These are phyloP conservation scores for Galaxias olidus DNA, from an alignment of 2,797 vertebrate genomes.

Conservation along the genomic window DNA sequence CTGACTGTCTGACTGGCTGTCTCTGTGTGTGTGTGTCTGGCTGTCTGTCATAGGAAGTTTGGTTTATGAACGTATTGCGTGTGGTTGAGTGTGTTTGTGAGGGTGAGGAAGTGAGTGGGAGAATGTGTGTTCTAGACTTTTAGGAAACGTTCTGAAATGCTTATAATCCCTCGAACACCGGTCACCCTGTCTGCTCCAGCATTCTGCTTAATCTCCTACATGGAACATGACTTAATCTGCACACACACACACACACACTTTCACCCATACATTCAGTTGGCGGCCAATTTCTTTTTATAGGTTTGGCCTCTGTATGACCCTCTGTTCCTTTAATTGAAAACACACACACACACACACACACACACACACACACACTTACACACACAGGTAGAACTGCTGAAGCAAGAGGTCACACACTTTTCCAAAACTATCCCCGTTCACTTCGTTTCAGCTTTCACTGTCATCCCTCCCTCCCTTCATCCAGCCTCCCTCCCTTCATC, in stretches of 20 bases:
- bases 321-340: neutral
- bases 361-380: neutral
- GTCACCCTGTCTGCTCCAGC: neutral
- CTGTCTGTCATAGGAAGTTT: neutral
- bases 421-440: too few species aligned
- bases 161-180: neutral
- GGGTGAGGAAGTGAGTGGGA: neutral
- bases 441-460: too few species aligned
- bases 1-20: too few species aligned
- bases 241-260: neutral
- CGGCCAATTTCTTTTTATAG: too few species aligned
- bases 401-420: neutral
- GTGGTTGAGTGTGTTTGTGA: neutral
- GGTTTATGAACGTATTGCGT: neutral
- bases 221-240: neutral
- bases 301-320: neutral
- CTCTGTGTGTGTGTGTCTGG: conserved; percentile 10
- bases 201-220: neutral
- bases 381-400: neutral
- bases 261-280: neutral
- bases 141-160: neutral
- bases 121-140: neutral
- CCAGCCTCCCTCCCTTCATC: neutral
- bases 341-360: neutral
- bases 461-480: neutral